Conservation (phyloP, 2,113 vertebrate genomes). For the Gnathonemus echidnorhynchus region DNA sequence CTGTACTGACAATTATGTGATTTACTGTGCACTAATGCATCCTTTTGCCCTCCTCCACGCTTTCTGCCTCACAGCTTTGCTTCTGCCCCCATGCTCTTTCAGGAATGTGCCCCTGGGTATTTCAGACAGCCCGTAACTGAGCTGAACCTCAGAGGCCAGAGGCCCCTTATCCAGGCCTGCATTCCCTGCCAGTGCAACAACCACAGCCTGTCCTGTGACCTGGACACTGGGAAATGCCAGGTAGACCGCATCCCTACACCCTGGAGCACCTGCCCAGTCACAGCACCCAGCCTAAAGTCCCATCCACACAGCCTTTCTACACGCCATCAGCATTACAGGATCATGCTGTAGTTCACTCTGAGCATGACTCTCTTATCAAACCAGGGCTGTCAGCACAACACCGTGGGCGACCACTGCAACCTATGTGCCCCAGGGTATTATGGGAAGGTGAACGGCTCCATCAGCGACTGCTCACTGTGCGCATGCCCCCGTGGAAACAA, state of each 20-base stretch:
- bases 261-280: background rate
- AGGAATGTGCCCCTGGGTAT: constrained; percentile 81
- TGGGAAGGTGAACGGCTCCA: constrained; percentile 68
- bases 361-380: background rate
- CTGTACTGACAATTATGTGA: background rate
- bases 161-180: constrained; percentile 58
- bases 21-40: background rate
- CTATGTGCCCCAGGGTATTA: constrained; percentile 75
- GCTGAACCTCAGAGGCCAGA: constrained; percentile 31
- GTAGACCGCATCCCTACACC: constrained; percentile 48
- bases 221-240: constrained; percentile 75
- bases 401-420: constrained; percentile 68
- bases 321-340: background rate
- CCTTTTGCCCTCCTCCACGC: background rate
- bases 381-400: constrained; percentile 80
- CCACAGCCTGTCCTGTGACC: constrained; percentile 77
- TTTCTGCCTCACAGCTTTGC: background rate
- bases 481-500: constrained; percentile 70
- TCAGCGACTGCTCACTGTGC: constrained; percentile 76
- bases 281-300: background rate
- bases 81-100: background rate
- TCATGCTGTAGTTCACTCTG: background rate
- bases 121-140: constrained; percentile 60
- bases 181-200: constrained; percentile 79
- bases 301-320: background rate